Conservation (phyloP, 1,140 invertebrate genomes). For the Euglossa dilemma region DNA sequence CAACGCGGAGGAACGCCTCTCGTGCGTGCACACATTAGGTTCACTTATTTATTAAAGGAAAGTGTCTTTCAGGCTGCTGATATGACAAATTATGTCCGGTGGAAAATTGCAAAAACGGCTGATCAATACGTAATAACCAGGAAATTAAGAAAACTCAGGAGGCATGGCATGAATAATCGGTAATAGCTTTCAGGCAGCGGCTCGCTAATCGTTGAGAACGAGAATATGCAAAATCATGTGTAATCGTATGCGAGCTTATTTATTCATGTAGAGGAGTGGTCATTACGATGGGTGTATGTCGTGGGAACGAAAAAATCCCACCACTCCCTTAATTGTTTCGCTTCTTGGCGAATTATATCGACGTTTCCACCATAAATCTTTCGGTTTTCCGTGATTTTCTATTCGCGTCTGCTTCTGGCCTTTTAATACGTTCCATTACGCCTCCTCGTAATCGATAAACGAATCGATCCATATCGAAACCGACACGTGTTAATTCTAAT, state of each 20-base stretch:
- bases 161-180: slow-evolving; percentile 29
- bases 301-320: slow-evolving; percentile 28
- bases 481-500: no score
- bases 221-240: slow-evolving; percentile 48
- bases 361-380: slow-evolving; percentile 17
- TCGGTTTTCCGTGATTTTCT: no score
- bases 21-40: background rate
- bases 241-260: slow-evolving; percentile 25
- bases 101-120: slow-evolving; percentile 25
- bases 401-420: no score
- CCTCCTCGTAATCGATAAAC: no score
- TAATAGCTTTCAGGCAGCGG: slow-evolving; percentile 14
- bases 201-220: slow-evolving; percentile 37
- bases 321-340: slow-evolving; percentile 28
- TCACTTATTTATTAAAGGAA: background rate
- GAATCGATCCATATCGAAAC: no score
- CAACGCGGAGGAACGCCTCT: background rate
- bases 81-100: background rate
- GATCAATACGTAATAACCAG: slow-evolving; percentile 7
- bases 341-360: background rate
- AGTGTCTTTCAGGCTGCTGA: background rate
- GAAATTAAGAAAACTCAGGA: slow-evolving; percentile 36
- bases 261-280: slow-evolving; percentile 19
- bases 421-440: no score
- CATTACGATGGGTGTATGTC: slow-evolving; percentile 12